Base-by-base conservation (phyloP, 1,140 invertebrate genomes). In the Dreissena rostriformis region DNA sequence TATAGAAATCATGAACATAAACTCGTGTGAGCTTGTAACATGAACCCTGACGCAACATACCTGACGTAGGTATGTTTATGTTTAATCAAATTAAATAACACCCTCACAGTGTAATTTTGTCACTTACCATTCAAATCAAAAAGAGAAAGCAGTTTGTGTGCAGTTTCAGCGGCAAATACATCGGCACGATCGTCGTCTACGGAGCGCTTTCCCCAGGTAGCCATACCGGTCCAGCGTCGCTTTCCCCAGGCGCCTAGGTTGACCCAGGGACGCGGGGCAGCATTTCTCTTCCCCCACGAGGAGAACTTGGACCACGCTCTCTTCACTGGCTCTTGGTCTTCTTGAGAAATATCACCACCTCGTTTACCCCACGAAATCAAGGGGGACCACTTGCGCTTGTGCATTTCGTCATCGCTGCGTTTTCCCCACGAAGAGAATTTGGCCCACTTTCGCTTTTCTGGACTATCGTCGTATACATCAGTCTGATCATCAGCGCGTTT, bases 201-300 rank as follows among this genome's bases (percentile, higher is more conserved):
- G 29, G 80, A 82, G 7, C 82, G 65, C 70, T 78, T 84, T 63
- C 82, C 82, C 82, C 82, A 84, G 14, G 75, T 71, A 22, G 82
- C 49, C n/a, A 84, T 29, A 0, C 82, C 82, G n/a, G 28, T 71
- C 82, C 82, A 84, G 10, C 57, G 52, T 24, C 82, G 52, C 57
- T 84, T 84, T 17, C 73, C 82, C 67, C 74, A 68, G 19, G 22
- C 66, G 53, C 63, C 65, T 29, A 74, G 39, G 22, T 53, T 71
- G 14, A 65, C 24, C 79, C 79, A 81, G n/a, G 51, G 17, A 39
- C 53, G 28, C 6, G 71, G 68, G n/a, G 49, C 68, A 24, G 61
- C 14, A 19, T 49, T 29, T 68, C 80, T 29, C 24, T 82, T 82
- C 12, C 80, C 82, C 82, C 82, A 84, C 52, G 82, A 84, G 8